A percentile compares a stretch with the other conserved stretches of the same genome.
Evolutionary conservation across 2,888 invertebrate species (phyloP).

Genomic region (Drosophila affinis): DNA sequence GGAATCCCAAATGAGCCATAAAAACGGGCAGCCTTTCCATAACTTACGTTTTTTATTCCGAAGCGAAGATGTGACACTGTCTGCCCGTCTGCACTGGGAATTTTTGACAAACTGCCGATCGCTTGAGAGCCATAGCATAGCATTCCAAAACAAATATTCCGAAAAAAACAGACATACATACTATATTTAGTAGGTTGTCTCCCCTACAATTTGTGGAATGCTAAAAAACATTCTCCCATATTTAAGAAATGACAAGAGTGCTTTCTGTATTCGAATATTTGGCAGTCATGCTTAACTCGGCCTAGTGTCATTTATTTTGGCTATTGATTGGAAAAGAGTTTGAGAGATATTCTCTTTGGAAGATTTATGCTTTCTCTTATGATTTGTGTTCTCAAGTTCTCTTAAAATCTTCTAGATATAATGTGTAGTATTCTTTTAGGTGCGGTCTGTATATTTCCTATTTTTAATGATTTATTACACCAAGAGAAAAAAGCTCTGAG

Average conservation of each 20-base stretch:
- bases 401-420: neutral
- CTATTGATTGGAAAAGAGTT: constrained; percentile 26
- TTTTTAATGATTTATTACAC: too few species aligned
- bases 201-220: constrained; percentile 38
- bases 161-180: constrained; percentile 13
- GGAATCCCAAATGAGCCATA: constrained; percentile 71
- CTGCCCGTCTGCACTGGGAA: constrained; percentile 47
- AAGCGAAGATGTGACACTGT: constrained; percentile 55
- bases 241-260: constrained; percentile 21
- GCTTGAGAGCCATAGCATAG: constrained; percentile 36
- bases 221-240: constrained; percentile 38
- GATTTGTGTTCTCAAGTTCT: neutral
- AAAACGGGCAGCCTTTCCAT: constrained; percentile 60
- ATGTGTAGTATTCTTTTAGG: constrained; percentile 33
- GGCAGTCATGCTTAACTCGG: constrained; percentile 14
- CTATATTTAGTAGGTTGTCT: constrained; percentile 23
- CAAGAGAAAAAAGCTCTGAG: too few species aligned
- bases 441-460: neutral
- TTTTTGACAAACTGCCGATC: constrained; percentile 71
- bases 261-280: constrained; percentile 28
- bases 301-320: constrained; percentile 28
- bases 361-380: constrained; percentile 7
- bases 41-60: constrained; percentile 59
- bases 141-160: constrained; percentile 29
- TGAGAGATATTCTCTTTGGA: neutral